Percentiles rank a stretch among this genome's conserved stretches.
phyloP scores from a whole-genome alignment of 1,140 invertebrate genomes.

The Lineus longissimus region DNA sequence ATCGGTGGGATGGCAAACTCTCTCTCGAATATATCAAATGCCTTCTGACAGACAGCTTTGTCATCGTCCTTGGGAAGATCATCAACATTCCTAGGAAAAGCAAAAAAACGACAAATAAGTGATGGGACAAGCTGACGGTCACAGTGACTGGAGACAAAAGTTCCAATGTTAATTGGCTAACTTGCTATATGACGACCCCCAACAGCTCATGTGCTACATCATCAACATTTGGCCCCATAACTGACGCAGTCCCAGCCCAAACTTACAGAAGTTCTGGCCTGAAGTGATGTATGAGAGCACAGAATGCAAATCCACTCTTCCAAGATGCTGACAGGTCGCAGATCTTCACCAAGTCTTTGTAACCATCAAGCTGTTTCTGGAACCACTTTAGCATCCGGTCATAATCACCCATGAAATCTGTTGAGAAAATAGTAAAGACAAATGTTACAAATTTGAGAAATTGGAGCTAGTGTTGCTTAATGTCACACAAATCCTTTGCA shows the following conservation, averaged over 20 bases:
- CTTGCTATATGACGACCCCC: no score
- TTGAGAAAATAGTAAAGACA: slow-evolving; percentile 15
- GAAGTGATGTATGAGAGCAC: slow-evolving; percentile 80
- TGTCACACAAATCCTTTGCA: no score
- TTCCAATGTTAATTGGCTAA: no score
- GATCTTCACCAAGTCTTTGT: slow-evolving; percentile 61
- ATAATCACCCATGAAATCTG: slow-evolving; percentile 36
- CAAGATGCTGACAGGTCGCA: slow-evolving; percentile 69
- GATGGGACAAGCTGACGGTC: slow-evolving; percentile 1
- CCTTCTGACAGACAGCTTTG: slow-evolving; percentile 40
- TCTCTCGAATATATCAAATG: slow-evolving; percentile 75
- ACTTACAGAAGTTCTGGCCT: slow-evolving; percentile 74
- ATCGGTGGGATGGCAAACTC: slow-evolving; percentile 74
- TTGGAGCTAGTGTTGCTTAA: no score
- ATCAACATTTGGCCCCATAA: no score
- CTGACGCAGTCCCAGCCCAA: no score
- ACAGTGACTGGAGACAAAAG: no score
- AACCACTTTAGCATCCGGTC: slow-evolving; percentile 75
- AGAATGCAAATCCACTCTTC: slow-evolving; percentile 72
- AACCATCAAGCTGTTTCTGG: slow-evolving; percentile 64
- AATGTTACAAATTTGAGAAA: background rate
- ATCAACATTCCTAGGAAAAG: no score
- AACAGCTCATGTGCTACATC: no score
- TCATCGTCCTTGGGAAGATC: no score
- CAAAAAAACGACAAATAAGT: background rate